phyloP scores from a whole-genome alignment of 2,888 invertebrate species.

The Mycalesis mineus region DNA sequence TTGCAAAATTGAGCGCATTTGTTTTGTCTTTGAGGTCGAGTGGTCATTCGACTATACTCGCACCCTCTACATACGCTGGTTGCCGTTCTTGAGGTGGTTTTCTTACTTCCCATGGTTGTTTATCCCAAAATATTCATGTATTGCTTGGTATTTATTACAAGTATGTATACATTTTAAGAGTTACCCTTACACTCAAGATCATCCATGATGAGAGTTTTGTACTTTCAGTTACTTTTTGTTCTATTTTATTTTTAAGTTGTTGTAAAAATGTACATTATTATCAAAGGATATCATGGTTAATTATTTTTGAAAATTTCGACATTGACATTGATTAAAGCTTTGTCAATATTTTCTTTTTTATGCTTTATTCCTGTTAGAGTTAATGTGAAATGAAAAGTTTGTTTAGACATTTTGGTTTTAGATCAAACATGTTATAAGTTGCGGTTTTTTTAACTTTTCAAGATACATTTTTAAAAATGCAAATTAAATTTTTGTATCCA shows the following conservation, averaged over 20 bases:
- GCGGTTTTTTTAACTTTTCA: not conserved
- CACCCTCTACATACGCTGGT: not conserved
- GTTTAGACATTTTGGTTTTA: not conserved
- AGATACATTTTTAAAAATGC: conserved; percentile 14
- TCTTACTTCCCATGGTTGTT: not conserved
- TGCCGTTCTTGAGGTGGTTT: conserved; percentile 1
- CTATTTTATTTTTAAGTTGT: not conserved
- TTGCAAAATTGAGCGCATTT: conserved; percentile 6
- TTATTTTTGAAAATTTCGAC: not conserved
- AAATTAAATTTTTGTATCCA: conserved; percentile 44
- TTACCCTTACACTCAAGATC: not conserved
- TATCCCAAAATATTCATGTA: too few species aligned
- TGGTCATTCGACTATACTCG: not conserved
- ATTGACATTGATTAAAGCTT: not conserved
- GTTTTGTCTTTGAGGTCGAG: not conserved
- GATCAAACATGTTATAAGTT: not conserved
- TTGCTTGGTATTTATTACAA: not conserved
- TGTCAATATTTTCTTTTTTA: not conserved
- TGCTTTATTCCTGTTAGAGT: not conserved
- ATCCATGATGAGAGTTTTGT: not conserved
- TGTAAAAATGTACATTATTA: not conserved
- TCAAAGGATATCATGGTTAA: not conserved
- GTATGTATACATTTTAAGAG: not conserved
- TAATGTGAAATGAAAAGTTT: not conserved
- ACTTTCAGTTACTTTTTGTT: not conserved